Evolutionary conservation across 2,113 vertebrate genomes (phyloP), one percentile per base, ranked within the genome.

Genomic region (Setophaga petechia): DNA sequence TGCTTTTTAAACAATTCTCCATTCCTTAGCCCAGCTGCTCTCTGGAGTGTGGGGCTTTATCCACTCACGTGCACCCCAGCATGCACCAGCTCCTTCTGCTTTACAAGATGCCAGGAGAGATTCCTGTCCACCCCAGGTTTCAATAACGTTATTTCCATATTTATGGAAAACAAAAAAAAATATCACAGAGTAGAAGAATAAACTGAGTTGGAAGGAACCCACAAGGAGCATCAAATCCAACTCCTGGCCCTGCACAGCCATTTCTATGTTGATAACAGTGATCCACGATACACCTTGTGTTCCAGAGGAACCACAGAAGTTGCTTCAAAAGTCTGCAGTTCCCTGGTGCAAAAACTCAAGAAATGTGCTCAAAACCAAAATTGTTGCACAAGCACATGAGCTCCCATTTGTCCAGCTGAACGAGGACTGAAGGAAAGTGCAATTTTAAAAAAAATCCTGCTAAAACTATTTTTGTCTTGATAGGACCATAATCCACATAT

Each of bases 381-480:
- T 9, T 28, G 8, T 79, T 88, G 63, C 54, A 83, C n/a, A 74
- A 62, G 77, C 9, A 74, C 4, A 11, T 3, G 25, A 89, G 31
- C 9, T 41, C 31, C 10, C 7, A 33, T 69, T 65, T 72, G 37
- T 72, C 81, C 83, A 77, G 33, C 52, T 66, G 39, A 75, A 88
- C 6, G n/a, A 66, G 33, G 16, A 39, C 65, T 52, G 85, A 49
- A 22, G 47, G 28, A 85, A 49, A 63, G 41, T 47, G 58, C 69
- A 91, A 69, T 43, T 46, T 84, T 75, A 19, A 49, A 41, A 82
- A 89, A 41, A 82, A 89, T 86, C 22, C 33, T 83, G 52, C 51
- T 77, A 93, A 79, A 96, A 85, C 84, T 58, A 37, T 62, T 78
- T 62, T 87, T 85, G 52, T 78, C 71, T 92, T 97, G 84, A 76